These are phyloP conservation scores for Uria lomvia DNA, from an alignment of 2,113 vertebrate species.

Conservation along the genomic window DNA sequence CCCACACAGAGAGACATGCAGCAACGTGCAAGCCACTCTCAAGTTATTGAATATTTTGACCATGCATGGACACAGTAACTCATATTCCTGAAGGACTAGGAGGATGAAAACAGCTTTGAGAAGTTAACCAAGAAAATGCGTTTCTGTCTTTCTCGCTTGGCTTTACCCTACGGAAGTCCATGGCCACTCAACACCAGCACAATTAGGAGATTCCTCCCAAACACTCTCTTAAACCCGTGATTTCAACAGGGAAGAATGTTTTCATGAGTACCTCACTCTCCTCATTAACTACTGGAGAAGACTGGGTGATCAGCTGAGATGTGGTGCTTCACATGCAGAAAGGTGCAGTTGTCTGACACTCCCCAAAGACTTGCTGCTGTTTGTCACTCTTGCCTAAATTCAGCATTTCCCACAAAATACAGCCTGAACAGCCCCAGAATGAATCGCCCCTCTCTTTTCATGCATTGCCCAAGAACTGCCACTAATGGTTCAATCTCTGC, in stretches of 20 bases:
- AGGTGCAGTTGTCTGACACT: neutral
- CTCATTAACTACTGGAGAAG: neutral
- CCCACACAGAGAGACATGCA: neutral
- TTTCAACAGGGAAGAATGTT: neutral
- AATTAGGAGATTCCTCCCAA: neutral
- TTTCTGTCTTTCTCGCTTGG: neutral
- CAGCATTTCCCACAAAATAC: neutral
- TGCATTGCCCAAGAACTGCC: neutral
- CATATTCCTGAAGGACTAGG: neutral
- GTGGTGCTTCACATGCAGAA: neutral
- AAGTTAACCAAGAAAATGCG: neutral
- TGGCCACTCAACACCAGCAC: neutral
- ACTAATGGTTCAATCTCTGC: neutral
- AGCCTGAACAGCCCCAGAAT: neutral
- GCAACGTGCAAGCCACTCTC: fast-evolving
- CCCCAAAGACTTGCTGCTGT: fast-evolving
- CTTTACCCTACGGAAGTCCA: neutral
- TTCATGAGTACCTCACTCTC: neutral
- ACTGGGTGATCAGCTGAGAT: neutral
- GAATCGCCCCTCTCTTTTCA: neutral
- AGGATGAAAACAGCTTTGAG: neutral
- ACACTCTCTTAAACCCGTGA: neutral
- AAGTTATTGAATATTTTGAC: neutral
- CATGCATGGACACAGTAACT: neutral
- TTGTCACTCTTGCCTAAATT: neutral